Conservation (phyloP, 2,113 vertebrate genomes). For the Zapornia atra region DNA sequence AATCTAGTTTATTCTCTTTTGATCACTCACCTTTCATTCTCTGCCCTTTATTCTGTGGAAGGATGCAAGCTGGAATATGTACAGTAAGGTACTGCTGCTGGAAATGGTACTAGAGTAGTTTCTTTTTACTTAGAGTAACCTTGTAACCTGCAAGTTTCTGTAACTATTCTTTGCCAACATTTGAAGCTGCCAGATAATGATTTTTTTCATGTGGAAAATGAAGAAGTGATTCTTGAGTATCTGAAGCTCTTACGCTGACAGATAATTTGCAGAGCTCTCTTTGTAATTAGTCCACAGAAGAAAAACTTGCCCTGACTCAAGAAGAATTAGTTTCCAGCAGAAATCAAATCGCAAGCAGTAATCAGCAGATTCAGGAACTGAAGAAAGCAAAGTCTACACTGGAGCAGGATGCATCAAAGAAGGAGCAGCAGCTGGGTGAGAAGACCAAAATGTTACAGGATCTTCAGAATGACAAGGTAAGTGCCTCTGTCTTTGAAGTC, state of each 20-base stretch:
- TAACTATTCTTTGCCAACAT: background rate
- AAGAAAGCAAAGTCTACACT: slow-evolving; percentile 72
- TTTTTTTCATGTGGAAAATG: background rate
- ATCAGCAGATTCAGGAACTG: slow-evolving; percentile 86
- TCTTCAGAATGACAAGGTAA: slow-evolving; percentile 87
- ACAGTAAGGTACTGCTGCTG: background rate
- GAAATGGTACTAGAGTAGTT: background rate
- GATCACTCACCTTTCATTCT: background rate
- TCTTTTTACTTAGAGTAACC: background rate
- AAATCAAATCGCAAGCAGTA: slow-evolving; percentile 83
- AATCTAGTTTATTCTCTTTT: background rate
- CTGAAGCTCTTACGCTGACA: background rate
- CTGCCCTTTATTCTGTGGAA: background rate
- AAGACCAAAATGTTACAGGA: slow-evolving; percentile 81
- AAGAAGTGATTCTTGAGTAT: background rate
- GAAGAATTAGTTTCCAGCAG: slow-evolving; percentile 90
- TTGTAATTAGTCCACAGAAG: slow-evolving; percentile 83
- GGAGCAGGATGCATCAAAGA: slow-evolving; percentile 84
- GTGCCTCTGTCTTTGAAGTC: background rate
- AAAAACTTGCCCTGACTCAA: slow-evolving; percentile 87
- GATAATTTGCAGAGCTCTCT: slow-evolving; percentile 22
- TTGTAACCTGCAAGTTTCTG: background rate
- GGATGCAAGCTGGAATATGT: background rate
- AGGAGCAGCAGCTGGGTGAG: slow-evolving; percentile 79
- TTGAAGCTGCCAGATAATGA: background rate